Conservation (phyloP, 2,797 vertebrate species). For the Alauda arvensis region DNA sequence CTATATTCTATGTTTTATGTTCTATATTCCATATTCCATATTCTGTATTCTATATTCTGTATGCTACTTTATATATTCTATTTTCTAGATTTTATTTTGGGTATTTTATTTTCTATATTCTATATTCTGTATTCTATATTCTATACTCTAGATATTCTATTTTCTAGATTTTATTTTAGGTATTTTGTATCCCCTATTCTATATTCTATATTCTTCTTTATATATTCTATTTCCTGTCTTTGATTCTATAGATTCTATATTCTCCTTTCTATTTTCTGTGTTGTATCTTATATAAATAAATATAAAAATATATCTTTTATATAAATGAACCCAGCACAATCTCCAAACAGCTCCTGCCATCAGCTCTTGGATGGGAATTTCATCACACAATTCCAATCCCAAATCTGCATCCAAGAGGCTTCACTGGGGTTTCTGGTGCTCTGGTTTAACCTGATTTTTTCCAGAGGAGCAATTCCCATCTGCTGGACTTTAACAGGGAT, state of each 20-base stretch:
- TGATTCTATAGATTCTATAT: neutral
- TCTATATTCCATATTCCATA: neutral
- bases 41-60: no score
- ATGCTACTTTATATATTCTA: neutral
- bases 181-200: no score
- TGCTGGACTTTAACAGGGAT: neutral
- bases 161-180: no score
- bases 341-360: slow-evolving; percentile 40
- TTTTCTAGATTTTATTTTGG: neutral
- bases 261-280: no score
- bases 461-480: neutral
- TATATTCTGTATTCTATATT: no score
- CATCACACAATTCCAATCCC: slow-evolving; percentile 19
- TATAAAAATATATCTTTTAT: no score
- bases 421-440: slow-evolving; percentile 28
- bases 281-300: neutral
- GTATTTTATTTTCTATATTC: no score
- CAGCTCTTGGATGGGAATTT: slow-evolving; percentile 22
- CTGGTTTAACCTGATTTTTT: neutral
- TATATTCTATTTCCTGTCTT: neutral
- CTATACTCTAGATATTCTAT: neutral
- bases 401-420: slow-evolving; percentile 29
- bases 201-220: neutral
- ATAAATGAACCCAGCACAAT: neutral
- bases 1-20: no score